Base-by-base conservation (phyloP, 2,888 invertebrate genomes). In the Colostygia pectinataria region DNA sequence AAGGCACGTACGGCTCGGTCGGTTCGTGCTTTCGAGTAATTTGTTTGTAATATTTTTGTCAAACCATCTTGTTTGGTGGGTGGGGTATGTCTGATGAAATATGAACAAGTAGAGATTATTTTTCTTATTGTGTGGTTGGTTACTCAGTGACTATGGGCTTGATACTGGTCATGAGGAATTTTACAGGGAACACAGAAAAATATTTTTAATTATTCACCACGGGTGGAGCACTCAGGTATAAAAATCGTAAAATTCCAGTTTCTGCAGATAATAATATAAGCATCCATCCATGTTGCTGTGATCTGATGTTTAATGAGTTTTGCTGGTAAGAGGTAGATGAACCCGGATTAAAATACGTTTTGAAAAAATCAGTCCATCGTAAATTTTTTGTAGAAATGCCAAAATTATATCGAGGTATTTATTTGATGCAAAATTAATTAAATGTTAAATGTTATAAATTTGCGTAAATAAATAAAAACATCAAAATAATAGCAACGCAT, bases 1-100 rank as follows among this genome's bases (percentile, higher is more conserved):
- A 81, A 80, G 74, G 82, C 86, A 86, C 85, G 85, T 81, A 78
- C 66, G 34, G n/a, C n/a, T 32, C 9, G 15, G 32, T 32, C 15
- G 57, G 54, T 69, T 65, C 74, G 70, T 77, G 72, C 71, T 74
- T 66, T 47, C 44, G 15, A 45, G 20, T 53, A 47, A 45, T 42
- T 42, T 47, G 42, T 39, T 42, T 39, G 15, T 33, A 34, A 29
- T 37, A 33, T 12, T 25, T 38, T 39, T 46, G 32, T 33, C 13
- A 42, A 46, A 42, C 28, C 46, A 38, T 46, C 20, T 28, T 12
- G 14, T 33, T 31, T 24, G n/a, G n/a, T n/a, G n/a, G n/a, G 8
- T 24, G 15, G 36, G 12, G 32, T 41, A 12, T 41, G 18, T 33
- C 8, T 9, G 9, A 46, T 43, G 28, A 42, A 42, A 46, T 46